phyloP scores from a whole-genome alignment of 1,140 invertebrate genomes.

The Drosophila biarmipes region DNA sequence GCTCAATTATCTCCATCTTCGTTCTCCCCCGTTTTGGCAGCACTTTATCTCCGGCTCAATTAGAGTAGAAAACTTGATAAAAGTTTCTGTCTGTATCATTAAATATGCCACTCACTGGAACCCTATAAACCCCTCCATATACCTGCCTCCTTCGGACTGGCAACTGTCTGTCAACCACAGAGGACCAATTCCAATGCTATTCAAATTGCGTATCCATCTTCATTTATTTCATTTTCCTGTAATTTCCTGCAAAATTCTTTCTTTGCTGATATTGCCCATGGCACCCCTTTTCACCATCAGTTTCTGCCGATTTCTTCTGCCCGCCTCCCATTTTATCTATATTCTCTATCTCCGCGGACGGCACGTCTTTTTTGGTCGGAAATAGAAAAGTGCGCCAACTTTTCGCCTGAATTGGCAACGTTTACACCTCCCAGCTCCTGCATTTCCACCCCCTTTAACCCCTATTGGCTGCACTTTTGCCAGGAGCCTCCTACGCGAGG shows the following conservation, averaged over 20 bases:
- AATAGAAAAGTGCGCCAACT: slow-evolving; percentile 82
- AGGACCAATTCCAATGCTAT: slow-evolving; percentile 72
- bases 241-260: slow-evolving; percentile 74
- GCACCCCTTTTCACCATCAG: neutral
- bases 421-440: slow-evolving; percentile 61
- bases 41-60: slow-evolving; percentile 30
- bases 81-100: slow-evolving; percentile 47
- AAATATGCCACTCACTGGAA: slow-evolving; percentile 35
- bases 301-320: neutral
- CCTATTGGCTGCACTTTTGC: slow-evolving; percentile 43
- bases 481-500: slow-evolving; percentile 6
- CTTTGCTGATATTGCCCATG: slow-evolving; percentile 65
- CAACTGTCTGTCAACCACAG: slow-evolving; percentile 55
- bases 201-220: slow-evolving; percentile 83
- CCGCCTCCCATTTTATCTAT: slow-evolving; percentile 6
- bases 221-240: slow-evolving; percentile 83
- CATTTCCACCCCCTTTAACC: neutral
- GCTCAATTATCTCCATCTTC: neutral
- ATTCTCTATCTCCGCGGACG: slow-evolving; percentile 17
- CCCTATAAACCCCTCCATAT: neutral
- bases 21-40: neutral
- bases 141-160: neutral
- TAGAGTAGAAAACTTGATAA: slow-evolving; percentile 47
- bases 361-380: slow-evolving; percentile 67
- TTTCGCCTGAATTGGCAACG: slow-evolving; percentile 80